Conservation (phyloP, 1,140 invertebrate species). For the Oscheius sp. region DNA sequence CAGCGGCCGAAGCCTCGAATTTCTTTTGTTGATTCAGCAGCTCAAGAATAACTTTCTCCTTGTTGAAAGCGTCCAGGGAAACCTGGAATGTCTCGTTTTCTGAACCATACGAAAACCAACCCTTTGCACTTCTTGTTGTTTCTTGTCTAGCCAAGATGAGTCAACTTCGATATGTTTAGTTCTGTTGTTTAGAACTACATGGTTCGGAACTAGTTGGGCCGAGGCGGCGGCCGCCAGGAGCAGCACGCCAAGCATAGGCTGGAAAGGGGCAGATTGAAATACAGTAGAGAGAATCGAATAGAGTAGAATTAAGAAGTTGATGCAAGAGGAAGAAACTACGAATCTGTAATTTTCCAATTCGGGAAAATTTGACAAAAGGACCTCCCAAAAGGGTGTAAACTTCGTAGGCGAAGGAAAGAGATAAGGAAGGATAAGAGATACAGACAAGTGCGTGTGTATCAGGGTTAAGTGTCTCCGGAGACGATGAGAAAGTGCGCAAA, state of each 20-base stretch:
- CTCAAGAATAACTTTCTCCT: conserved; percentile 56
- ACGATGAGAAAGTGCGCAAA: background rate
- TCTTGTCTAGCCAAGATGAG: conserved; percentile 55
- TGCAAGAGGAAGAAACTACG: background rate
- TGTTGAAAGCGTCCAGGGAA: conserved; percentile 55
- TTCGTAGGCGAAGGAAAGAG: background rate
- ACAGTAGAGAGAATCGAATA: too few relatives aligned
- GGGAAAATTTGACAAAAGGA: too few relatives aligned
- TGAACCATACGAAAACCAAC: conserved; percentile 38
- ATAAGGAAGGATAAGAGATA: background rate
- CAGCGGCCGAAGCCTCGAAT: conserved; percentile 51
- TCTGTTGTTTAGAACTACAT: conserved; percentile 55
- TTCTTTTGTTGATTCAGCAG: conserved; percentile 51
- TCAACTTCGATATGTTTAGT: conserved; percentile 59
- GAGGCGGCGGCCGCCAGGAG: background rate
- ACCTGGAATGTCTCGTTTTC: conserved; percentile 40
- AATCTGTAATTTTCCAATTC: background rate
- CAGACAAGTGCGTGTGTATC: background rate
- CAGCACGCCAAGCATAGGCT: background rate
- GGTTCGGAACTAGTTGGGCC: conserved; percentile 44
- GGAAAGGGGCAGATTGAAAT: too few relatives aligned
- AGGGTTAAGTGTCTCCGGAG: conserved; percentile 5
- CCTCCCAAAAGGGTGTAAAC: too few relatives aligned
- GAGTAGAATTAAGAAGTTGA: background rate
- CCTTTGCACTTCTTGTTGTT: conserved; percentile 47